Conservation (phyloP, 2,113 vertebrate genomes). For the Phrynosoma platyrhinos region DNA sequence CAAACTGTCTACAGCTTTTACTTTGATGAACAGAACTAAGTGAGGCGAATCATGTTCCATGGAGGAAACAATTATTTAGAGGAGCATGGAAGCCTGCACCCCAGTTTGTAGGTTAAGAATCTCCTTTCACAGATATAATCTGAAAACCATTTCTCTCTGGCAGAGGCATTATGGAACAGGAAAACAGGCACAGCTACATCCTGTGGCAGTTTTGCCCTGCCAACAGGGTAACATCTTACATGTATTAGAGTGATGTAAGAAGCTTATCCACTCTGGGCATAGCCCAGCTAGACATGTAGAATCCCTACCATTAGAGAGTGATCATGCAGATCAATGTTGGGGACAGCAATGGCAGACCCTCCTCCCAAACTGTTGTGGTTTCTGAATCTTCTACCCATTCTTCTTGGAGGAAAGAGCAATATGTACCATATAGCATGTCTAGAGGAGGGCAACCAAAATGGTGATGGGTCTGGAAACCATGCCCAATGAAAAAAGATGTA, state of each 20-base stretch:
- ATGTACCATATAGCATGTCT: neutral
- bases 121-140: neutral
- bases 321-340: neutral
- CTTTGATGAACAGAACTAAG: neutral
- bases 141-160: neutral
- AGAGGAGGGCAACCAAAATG: too few relatives aligned
- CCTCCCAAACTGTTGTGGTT: neutral
- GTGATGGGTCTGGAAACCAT: too few relatives aligned
- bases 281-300: neutral
- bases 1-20: neutral
- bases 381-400: neutral
- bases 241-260: neutral
- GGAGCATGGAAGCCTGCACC: neutral
- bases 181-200: neutral
- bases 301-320: neutral
- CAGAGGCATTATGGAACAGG: neutral
- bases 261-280: neutral
- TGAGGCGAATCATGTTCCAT: neutral
- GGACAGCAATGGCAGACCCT: too few relatives aligned
- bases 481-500: too few relatives aligned
- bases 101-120: neutral
- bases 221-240: neutral
- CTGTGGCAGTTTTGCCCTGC: neutral
- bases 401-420: neutral
- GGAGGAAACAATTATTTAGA: neutral